Conservation (phyloP, 1,140 invertebrate genomes). For the Lerema accius region DNA sequence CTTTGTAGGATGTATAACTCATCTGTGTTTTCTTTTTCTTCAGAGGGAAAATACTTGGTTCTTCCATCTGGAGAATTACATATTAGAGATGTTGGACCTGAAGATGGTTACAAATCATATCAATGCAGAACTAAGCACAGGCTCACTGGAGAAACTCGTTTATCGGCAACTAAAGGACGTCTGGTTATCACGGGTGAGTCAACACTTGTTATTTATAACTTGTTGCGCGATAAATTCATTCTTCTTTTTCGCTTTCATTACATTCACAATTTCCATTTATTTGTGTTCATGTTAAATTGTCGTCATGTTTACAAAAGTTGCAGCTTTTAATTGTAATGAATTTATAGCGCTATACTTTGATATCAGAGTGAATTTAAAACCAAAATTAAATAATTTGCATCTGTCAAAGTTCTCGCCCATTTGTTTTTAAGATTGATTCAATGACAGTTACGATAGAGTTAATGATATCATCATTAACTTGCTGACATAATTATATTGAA, state of each 20-base stretch:
- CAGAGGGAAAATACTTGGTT: conserved; percentile 97
- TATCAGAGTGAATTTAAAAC: conserved; percentile 36
- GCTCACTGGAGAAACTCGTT: conserved; percentile 95
- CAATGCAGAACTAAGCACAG: conserved; percentile 97
- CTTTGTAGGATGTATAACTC: conserved; percentile 32
- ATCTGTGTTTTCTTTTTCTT: conserved; percentile 48
- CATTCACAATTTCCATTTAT: too few species aligned
- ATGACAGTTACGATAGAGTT: too few species aligned
- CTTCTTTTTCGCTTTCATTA: conserved; percentile 13
- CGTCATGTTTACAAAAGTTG: conserved; percentile 23
- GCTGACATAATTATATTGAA: too few species aligned
- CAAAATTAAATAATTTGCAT: not conserved
- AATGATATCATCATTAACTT: too few species aligned
- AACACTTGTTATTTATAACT: conserved; percentile 28
- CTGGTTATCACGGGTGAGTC: conserved; percentile 97
- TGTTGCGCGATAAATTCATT: conserved; percentile 53
- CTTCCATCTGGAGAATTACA: conserved; percentile 96
- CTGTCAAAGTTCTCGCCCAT: too few species aligned
- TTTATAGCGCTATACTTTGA: conserved; percentile 35
- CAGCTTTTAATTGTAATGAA: conserved; percentile 28
- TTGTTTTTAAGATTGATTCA: too few species aligned
- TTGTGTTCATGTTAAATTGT: too few species aligned
- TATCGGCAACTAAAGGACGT: conserved; percentile 96
- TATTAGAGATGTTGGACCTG: conserved; percentile 95
- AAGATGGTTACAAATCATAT: conserved; percentile 96